Conservation (phyloP, 1,140 invertebrate species). For the Liolophura sinensis region DNA sequence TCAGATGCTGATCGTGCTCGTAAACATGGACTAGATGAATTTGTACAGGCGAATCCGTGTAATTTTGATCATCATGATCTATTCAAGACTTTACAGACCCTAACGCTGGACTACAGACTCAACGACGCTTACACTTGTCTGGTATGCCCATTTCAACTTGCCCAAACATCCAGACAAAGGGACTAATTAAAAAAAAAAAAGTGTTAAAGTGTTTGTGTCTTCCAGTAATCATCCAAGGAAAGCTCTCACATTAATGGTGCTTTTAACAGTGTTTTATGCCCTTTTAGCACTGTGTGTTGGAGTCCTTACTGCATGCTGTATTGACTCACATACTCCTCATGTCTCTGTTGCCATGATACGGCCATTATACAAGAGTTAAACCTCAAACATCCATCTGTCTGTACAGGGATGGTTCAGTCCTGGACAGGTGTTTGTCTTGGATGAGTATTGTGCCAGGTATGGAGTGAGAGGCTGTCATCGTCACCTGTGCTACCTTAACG, state of each 20-base stretch:
- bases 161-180: not conserved
- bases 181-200: no score
- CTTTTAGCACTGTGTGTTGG: no score
- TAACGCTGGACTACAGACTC: slow-evolving; percentile 92
- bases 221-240: no score
- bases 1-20: slow-evolving; percentile 90
- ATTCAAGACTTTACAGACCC: slow-evolving; percentile 89
- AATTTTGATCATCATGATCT: slow-evolving; percentile 92
- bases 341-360: no score
- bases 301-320: no score
- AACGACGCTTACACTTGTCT: slow-evolving; percentile 97
- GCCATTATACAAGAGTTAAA: no score
- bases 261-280: no score
- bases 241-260: no score
- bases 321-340: no score
- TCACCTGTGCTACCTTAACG: slow-evolving; percentile 94
- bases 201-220: no score
- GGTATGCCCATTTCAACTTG: slow-evolving; percentile 63
- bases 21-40: slow-evolving; percentile 99
- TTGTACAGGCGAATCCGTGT: slow-evolving; percentile 96
- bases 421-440: slow-evolving; percentile 96
- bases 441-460: slow-evolving; percentile 98
- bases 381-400: not conserved
- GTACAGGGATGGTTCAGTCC: slow-evolving; percentile 97
- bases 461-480: slow-evolving; percentile 96